phyloP scores from a whole-genome alignment of 1,140 invertebrate species.

The Onthophagus taurus region DNA sequence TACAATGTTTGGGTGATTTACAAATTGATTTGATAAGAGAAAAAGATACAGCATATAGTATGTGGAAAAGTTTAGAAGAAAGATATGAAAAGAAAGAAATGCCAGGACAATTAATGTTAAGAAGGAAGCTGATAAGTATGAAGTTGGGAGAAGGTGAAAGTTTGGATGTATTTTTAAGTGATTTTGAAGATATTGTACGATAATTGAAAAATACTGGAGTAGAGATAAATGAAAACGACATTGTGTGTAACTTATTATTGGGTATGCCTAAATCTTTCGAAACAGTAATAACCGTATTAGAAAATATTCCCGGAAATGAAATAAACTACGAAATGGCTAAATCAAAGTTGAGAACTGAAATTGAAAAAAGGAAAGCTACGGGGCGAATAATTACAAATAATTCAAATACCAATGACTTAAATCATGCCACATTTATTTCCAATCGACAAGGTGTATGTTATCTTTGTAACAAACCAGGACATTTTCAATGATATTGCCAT shows the following conservation, averaged over 20 bases:
- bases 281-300: conserved; percentile 16
- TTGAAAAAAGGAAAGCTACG: conserved; percentile 16
- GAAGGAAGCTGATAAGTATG: conserved; percentile 16
- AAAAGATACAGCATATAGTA: conserved; percentile 11
- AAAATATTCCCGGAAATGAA: conserved; percentile 12
- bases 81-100: conserved; percentile 18
- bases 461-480: too few species aligned
- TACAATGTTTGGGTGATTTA: conserved; percentile 15
- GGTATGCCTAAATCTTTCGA: conserved; percentile 16
- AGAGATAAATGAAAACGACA: too few species aligned
- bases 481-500: too few species aligned
- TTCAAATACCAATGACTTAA: too few species aligned
- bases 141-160: conserved; percentile 15
- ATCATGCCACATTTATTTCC: too few species aligned
- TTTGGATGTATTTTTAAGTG: conserved; percentile 15
- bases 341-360: conserved; percentile 8
- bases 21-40: conserved; percentile 12
- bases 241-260: conserved; percentile 16
- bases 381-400: too few species aligned
- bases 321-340: conserved; percentile 6
- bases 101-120: conserved; percentile 15
- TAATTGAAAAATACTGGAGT: conserved; percentile 14
- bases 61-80: conserved; percentile 16
- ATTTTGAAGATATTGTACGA: conserved; percentile 18
- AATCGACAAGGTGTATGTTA: too few species aligned